Percentiles rank a stretch among this genome's conserved stretches.
Conservation (phyloP, 1,140 invertebrate genomes). For the Pentalonia nigronervosa region DNA sequence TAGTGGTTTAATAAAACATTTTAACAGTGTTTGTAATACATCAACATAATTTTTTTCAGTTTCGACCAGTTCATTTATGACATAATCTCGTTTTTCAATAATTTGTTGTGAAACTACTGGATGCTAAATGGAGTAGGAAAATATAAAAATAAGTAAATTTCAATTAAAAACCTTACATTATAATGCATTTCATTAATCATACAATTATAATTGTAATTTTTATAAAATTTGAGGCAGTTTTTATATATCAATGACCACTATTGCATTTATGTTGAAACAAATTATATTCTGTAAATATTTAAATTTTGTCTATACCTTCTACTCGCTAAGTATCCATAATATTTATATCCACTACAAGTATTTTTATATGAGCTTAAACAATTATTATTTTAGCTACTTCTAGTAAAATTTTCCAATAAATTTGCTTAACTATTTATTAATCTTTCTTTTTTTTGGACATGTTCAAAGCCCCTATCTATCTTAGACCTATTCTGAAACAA, state of each 20-base stretch:
- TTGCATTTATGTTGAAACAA: background rate
- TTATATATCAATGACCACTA: background rate
- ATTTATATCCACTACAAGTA: background rate
- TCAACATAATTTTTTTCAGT: conserved; percentile 97
- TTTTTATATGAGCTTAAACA: background rate
- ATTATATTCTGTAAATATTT: background rate
- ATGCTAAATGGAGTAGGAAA: conserved; percentile 64
- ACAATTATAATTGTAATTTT: background rate
- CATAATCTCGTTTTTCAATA: conserved; percentile 89
- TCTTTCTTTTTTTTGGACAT: too few relatives aligned
- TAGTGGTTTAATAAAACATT: conserved; percentile 83
- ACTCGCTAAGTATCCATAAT: background rate
- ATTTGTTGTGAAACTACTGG: conserved; percentile 64
- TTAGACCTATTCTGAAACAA: background rate
- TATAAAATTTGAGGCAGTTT: too few relatives aligned
- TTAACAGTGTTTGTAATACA: conserved; percentile 86
- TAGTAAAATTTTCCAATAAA: background rate
- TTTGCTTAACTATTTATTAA: too few relatives aligned
- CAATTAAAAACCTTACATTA: background rate
- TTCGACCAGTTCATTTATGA: conserved; percentile 93
- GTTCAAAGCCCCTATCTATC: too few relatives aligned
- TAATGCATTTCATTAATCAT: background rate
- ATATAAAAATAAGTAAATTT: background rate
- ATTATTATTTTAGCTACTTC: background rate
- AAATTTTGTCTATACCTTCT: background rate